Base-by-base conservation (phyloP, 2,797 vertebrate species). In the Protosalanx chinensis region DNA sequence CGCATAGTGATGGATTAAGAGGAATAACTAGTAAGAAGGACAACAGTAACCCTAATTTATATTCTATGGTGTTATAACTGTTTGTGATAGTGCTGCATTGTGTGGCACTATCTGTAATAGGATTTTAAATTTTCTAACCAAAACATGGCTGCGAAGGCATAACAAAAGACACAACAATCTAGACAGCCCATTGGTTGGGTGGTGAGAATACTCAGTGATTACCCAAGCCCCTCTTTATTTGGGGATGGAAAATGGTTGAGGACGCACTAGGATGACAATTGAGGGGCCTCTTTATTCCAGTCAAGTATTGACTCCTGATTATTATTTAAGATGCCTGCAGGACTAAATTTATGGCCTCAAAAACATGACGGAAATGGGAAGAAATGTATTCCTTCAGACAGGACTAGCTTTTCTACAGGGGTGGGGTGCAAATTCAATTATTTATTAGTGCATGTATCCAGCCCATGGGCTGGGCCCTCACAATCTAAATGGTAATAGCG, bases 401-500 rank as follows among this genome's bases (percentile, higher is more conserved):
- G 75, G 72, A 79, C 80, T 75, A 53, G 70, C 53, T 73, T 81
- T 79, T 71, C 63, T 78, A 78, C 64, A 75, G 71, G 37, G 46
- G 62, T 77, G 80, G 79, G 82, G 83, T 80, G 82, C 75, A 87
- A 85, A 88, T 89, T 87, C 82, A 88, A 85, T 91, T 87, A 88
- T 85, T 88, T 88, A 86, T 86, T 87, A 89, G 82, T 88, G 82
- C 74, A 87, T 87, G 79, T 80, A 79, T 84, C 73, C 69, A 68
- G 73, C 78, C 83, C 76, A 74, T 76, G 81, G 80, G 85, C 80
- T 77, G 67, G 18, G 77, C 75, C 73, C 64, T 77, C 85, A 86
- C 82, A 89, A 87, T 91, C 86, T 89, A 91, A 91, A 91, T 89
- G 84, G 83, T 87, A 88, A 90, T 91, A 73, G 66, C 32, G 0